A percentile compares a stretch with the other conserved stretches of the same genome.
Conservation (phyloP, 2,888 invertebrate genomes). For the Scaptomyza caliginosa region DNA sequence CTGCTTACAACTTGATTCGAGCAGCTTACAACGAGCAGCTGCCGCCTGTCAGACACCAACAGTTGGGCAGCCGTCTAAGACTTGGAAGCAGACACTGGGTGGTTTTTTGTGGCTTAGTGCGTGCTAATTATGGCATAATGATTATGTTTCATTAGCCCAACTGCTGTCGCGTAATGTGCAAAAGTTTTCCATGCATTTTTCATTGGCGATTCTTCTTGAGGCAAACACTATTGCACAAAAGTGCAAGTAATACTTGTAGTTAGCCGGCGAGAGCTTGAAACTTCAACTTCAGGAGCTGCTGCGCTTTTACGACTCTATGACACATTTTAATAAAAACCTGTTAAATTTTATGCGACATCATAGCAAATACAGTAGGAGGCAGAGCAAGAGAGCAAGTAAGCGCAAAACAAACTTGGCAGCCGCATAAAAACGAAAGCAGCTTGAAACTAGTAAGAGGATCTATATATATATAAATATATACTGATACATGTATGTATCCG, state of each 20-base stretch:
- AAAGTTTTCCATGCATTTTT: slow-evolving; percentile 66
- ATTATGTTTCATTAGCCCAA: slow-evolving; percentile 66
- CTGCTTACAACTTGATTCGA: slow-evolving; percentile 49
- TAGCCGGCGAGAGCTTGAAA: slow-evolving; percentile 31
- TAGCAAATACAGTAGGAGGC: neutral
- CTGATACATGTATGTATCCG: slow-evolving; percentile 12
- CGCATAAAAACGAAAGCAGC: slow-evolving; percentile 55
- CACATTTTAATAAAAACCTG: slow-evolving; percentile 72
- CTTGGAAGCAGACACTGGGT: slow-evolving; percentile 1
- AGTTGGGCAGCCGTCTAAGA: slow-evolving; percentile 8
- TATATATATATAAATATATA: slow-evolving; percentile 1
- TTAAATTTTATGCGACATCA: slow-evolving; percentile 66
- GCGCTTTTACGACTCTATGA: slow-evolving; percentile 28
- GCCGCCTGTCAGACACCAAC: slow-evolving; percentile 2
- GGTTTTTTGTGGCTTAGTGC: slow-evolving; percentile 48
- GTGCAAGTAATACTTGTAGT: slow-evolving; percentile 63
- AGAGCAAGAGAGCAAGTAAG: neutral
- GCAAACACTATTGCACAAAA: slow-evolving; percentile 46
- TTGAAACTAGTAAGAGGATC: slow-evolving; percentile 28
- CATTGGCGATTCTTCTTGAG: slow-evolving; percentile 48
- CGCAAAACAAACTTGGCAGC: slow-evolving; percentile 33
- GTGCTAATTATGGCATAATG: slow-evolving; percentile 74
- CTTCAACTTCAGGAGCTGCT: slow-evolving; percentile 1
- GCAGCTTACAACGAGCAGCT: slow-evolving; percentile 35
- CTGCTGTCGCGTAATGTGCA: slow-evolving; percentile 39